Percentiles rank a stretch among this genome's conserved stretches.
phyloP scores from a whole-genome alignment of 2,113 vertebrate species.

The Noctilio leporinus region DNA sequence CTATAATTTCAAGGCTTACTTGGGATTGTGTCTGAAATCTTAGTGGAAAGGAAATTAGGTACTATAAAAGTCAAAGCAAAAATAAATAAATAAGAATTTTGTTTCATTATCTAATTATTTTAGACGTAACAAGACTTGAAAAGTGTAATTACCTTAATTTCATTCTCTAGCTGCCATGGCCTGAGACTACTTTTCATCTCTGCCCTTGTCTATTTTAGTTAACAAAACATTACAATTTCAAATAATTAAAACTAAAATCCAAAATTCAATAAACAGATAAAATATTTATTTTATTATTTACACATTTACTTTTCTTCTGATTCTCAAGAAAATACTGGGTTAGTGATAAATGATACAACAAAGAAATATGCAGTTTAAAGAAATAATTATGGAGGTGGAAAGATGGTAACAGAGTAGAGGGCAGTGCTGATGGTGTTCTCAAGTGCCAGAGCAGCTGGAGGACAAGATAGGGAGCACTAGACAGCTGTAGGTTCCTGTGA shows the following conservation, averaged over 20 bases:
- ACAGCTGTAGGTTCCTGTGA: too few relatives aligned
- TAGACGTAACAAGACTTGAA: not conserved
- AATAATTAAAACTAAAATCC: not conserved
- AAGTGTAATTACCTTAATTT: not conserved
- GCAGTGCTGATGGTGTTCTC: too few relatives aligned
- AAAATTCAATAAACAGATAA: not conserved
- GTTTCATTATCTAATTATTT: not conserved
- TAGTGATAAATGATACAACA: not conserved
- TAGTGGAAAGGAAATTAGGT: not conserved
- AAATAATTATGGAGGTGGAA: too few relatives aligned
- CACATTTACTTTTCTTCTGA: not conserved
- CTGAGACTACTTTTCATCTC: not conserved
- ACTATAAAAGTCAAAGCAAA: not conserved
- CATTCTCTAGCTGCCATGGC: not conserved
- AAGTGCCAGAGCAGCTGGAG: too few relatives aligned
- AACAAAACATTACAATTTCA: not conserved
- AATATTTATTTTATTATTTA: not conserved
- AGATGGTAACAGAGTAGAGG: too few relatives aligned
- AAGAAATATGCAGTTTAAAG: not conserved
- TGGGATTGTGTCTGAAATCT: not conserved
- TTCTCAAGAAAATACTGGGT: constrained; percentile 8
- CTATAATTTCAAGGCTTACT: not conserved
- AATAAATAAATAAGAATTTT: not conserved
- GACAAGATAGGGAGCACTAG: too few relatives aligned
- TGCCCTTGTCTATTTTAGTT: not conserved